Evolutionary conservation across 2,797 vertebrate species (phyloP), one percentile per base, ranked within the genome.

Genomic region (Percopsis omiscomaycus): DNA sequence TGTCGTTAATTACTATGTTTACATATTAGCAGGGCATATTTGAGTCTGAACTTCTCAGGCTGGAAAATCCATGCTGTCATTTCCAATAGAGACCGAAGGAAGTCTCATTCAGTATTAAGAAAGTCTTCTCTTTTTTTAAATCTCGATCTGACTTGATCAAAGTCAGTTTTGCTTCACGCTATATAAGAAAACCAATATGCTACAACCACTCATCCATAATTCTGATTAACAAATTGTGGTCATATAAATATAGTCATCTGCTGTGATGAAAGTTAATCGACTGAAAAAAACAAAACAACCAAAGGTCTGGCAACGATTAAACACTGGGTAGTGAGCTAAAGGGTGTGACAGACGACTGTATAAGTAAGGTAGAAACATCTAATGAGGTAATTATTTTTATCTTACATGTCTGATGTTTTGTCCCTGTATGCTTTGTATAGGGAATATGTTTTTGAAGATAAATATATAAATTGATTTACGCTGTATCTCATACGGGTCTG

Each of bases 171-270:
- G 52, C 82, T 82, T 76, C 58, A 70, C 82, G 81, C 86, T 73
- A 84, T 86, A 86, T 85, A 81, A 84, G 72, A 68, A 84, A 86
- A 83, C 76, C 77, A 84, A 81, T 85, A 80, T 85, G 83, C 78
- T 79, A 81, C 82, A 87, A 75, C 70, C 78, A 85, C 52, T 82
- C 86, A 84, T 75, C 86, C 84, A 61, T 88, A 72, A 68, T 82
- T 86, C 84, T 82, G 84, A 90, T 86, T 80, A 90, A 87, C 83
- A 87, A 80, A 83, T 88, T 88, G 81, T 84, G 78, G 80, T 82
- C 82, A 84, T 83, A 83, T 83, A 83, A 89, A 85, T 87, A 83
- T 69, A 86, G 81, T 84, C 78, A 81, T 88, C 81, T 83, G 75
- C 77, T 66, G 76, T 80, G 78, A 88, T 89, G 76, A 81, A 88